Base-by-base conservation (phyloP, 2,797 vertebrate species). In the Pantherophis alleghaniensis region DNA sequence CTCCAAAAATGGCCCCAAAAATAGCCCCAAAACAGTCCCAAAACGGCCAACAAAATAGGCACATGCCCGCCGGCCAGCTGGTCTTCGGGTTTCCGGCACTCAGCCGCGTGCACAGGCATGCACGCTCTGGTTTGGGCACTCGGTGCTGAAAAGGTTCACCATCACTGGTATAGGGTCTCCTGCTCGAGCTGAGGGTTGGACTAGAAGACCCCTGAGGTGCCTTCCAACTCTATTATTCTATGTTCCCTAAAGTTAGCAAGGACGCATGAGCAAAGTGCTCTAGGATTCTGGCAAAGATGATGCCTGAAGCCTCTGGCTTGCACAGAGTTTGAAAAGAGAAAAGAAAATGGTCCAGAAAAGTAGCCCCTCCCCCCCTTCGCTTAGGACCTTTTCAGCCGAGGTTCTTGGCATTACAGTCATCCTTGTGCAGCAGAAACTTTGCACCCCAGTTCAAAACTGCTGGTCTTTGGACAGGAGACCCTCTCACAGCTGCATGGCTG, bases 401-500 rank as follows among this genome's bases (percentile, higher is more conserved):
- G 63, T 37, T 32, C n/a, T 79, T 88, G 47, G 37, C 14, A 5
- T 7, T 26, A 14, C 11, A 60, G 28, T 14, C 42, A 10, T 2
- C 42, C 24, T 47, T 10, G 0, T 0, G 1, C 12, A 11, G 12
- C n/a, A 37, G 55, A 20, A 56, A 32, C n/a, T 20, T 24, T 42
- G 57, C 12, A 3, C 4, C 2, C 32, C 56, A 20, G 22, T 9
- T 9, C 26, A 60, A 60, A 28, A 24, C 26, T 51, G 42, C 3
- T 0, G 1, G 6, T 24, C 60, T 16, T 26, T 14, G 22, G 88
- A 26, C 0, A 26, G 0, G n/a, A 1, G 16, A 28, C n/a, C 16
- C 47, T 2, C 22, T 3, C 4, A 0, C 4, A 0, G 7, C 1
- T 2, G 7, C 56, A 5, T 0, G 13, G n/a, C 55, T 0, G 0